Evolutionary conservation across 2,113 vertebrate species (phyloP).

Genomic region (Dromiciops gliroides): DNA sequence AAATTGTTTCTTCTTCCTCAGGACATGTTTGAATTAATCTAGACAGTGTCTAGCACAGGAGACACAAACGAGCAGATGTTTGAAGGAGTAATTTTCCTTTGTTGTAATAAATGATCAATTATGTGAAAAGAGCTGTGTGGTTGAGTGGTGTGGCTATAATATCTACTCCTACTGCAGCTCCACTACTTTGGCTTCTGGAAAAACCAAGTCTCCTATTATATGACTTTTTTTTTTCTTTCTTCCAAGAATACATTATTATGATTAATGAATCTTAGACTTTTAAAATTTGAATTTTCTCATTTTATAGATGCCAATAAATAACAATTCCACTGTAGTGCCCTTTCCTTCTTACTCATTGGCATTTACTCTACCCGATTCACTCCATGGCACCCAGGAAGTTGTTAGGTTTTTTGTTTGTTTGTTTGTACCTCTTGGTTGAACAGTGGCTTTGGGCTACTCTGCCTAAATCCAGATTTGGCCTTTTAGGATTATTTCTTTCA

Average conservation of each 20-base stretch:
- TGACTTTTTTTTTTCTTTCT: not conserved
- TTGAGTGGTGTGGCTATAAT: not conserved
- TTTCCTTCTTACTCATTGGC: not conserved
- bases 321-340: not conserved
- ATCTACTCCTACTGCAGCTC: not conserved
- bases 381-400: not conserved
- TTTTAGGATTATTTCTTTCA: not conserved
- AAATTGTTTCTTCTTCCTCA: not conserved
- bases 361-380: not conserved
- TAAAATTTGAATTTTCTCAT: not conserved
- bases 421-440: not conserved
- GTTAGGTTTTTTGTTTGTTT: not conserved
- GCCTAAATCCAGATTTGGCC: not conserved
- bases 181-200: not conserved
- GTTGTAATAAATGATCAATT: no score
- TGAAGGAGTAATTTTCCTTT: fast-evolving
- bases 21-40: not conserved
- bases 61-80: not conserved
- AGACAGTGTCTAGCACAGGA: not conserved
- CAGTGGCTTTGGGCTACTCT: not conserved
- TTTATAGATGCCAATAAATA: not conserved
- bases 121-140: not conserved
- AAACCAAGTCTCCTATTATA: not conserved
- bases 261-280: not conserved
- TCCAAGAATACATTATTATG: not conserved